These are phyloP conservation scores for Gonocerus acuteangulatus DNA, from an alignment of 2,888 invertebrate species.

Conservation along the genomic window DNA sequence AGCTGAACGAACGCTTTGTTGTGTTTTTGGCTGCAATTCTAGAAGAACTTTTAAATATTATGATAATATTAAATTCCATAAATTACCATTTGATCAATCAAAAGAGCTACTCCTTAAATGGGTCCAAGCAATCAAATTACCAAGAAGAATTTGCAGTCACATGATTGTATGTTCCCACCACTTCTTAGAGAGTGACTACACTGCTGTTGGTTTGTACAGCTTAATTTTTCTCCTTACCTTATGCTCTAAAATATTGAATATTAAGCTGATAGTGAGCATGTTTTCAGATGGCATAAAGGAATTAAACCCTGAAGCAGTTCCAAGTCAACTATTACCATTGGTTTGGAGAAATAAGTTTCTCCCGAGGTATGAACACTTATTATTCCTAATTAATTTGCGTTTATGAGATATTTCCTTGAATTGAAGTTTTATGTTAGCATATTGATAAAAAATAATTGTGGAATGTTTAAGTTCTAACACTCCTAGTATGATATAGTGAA, in stretches of 20 bases:
- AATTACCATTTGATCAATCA: not conserved
- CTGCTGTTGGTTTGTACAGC: slow-evolving; percentile 13
- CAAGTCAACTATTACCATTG: slow-evolving; percentile 26
- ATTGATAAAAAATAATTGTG: too few relatives aligned
- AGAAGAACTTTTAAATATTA: slow-evolving; percentile 1
- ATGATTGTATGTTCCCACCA: slow-evolving; percentile 36
- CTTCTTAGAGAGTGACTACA: slow-evolving; percentile 35
- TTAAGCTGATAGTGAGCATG: too few relatives aligned
- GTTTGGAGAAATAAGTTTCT: slow-evolving; percentile 35
- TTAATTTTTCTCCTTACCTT: not conserved
- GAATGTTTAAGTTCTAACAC: too few relatives aligned
- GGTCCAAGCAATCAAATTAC: slow-evolving; percentile 32
- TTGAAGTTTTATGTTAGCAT: too few relatives aligned
- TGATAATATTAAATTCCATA: slow-evolving; percentile 16
- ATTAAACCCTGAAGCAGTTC: slow-evolving; percentile 30
- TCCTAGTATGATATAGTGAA: too few relatives aligned
- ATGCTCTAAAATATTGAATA: too few relatives aligned
- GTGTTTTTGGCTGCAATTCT: slow-evolving; percentile 24
- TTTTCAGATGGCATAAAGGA: slow-evolving; percentile 18
- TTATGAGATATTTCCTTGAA: too few relatives aligned
- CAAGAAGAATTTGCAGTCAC: slow-evolving; percentile 25
- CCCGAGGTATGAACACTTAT: slow-evolving; percentile 25
- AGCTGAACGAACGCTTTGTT: slow-evolving; percentile 24
- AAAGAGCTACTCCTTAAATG: slow-evolving; percentile 21
- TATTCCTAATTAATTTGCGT: too few relatives aligned